These are phyloP conservation scores for Micrasema longulum DNA, from an alignment of 1,140 invertebrate species.

Conservation along the genomic window DNA sequence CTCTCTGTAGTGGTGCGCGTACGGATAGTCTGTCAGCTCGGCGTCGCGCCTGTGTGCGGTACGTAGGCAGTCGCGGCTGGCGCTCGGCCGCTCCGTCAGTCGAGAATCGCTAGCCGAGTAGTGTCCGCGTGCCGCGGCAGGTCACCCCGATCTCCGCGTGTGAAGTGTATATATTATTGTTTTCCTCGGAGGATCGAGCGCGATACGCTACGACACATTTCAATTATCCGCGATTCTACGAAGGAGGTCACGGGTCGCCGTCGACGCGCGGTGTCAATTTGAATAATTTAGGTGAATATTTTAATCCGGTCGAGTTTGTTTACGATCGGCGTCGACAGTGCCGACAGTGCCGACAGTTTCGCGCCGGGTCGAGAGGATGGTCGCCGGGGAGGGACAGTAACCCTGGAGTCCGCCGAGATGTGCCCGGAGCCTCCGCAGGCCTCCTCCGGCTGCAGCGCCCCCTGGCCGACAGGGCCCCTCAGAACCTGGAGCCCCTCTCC, in stretches of 20 bases:
- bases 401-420: background rate
- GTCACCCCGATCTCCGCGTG: constrained; percentile 7
- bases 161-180: constrained; percentile 23
- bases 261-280: background rate
- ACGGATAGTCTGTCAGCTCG: no score
- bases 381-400: background rate
- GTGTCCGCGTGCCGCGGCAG: background rate
- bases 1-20: background rate
- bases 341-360: constrained; percentile 29
- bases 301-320: constrained; percentile 13
- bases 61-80: constrained; percentile 23
- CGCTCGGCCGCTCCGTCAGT: constrained; percentile 21
- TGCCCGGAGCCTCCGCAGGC: constrained; percentile 5
- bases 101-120: constrained; percentile 4
- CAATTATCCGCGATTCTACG: constrained; percentile 12
- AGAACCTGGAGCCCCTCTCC: constrained; percentile 4
- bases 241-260: constrained; percentile 30
- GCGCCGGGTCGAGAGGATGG: no score
- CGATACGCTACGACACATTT: background rate
- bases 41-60: constrained; percentile 13
- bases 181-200: constrained; percentile 24
- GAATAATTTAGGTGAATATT: constrained; percentile 3
- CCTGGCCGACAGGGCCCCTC: constrained; percentile 23
- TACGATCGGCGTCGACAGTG: constrained; percentile 10
- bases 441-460: constrained; percentile 22